These are phyloP conservation scores for Darwinula stevensoni DNA, from an alignment of 2,888 invertebrate genomes.

Conservation along the genomic window DNA sequence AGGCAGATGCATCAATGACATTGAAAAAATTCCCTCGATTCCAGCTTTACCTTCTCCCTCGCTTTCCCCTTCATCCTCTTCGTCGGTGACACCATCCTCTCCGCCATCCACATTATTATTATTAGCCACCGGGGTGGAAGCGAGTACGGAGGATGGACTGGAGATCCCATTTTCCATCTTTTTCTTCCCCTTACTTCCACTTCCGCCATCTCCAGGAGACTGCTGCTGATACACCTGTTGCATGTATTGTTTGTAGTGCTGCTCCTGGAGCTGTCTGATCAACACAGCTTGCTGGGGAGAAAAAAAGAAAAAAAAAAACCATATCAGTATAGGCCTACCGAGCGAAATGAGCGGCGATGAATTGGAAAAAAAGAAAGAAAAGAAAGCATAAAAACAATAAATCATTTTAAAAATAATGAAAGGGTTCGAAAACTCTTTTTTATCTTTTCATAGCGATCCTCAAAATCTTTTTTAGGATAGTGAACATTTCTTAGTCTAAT, in stretches of 20 bases:
- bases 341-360: too few relatives aligned
- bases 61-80: conserved; percentile 12
- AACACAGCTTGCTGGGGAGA: conserved; percentile 60
- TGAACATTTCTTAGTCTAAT: too few relatives aligned
- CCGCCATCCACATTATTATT: conserved; percentile 7
- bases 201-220: too few relatives aligned
- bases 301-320: conserved; percentile 16
- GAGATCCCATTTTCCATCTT: conserved; percentile 11
- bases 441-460: too few relatives aligned
- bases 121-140: conserved; percentile 8
- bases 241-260: conserved; percentile 97
- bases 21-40: too few relatives aligned
- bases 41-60: conserved; percentile 11
- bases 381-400: too few relatives aligned
- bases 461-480: too few relatives aligned
- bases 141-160: conserved; percentile 9
- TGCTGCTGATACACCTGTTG: conserved; percentile 47
- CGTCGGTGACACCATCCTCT: conserved; percentile 7
- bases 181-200: too few relatives aligned
- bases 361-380: too few relatives aligned
- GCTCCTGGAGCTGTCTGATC: conserved; percentile 81
- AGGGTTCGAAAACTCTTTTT: too few relatives aligned
- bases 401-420: too few relatives aligned
- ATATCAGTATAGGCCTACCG: not conserved
- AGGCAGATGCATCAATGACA: too few relatives aligned